These are phyloP conservation scores for Oncorhynchus kisutch DNA, from an alignment of 2,113 vertebrate genomes.

Conservation along the genomic window DNA sequence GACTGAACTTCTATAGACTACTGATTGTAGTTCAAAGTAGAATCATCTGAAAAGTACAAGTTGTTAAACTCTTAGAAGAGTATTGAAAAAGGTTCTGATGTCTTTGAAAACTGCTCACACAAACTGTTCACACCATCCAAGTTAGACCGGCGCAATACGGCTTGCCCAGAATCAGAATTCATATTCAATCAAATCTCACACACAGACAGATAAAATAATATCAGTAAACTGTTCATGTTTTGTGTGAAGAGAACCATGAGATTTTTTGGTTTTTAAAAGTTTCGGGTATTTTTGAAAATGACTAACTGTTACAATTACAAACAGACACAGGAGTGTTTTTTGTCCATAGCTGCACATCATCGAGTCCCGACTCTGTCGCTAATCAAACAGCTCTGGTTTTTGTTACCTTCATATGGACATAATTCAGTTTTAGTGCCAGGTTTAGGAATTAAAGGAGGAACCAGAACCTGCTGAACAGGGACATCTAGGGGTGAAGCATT, in stretches of 20 bases:
- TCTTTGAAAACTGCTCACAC: not conserved
- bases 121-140: not conserved
- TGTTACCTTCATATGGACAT: conserved; percentile 2
- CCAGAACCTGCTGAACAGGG: conserved; percentile 66
- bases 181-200: not conserved
- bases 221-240: conserved; percentile 36
- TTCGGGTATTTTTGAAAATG: not conserved
- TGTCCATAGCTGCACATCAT: not conserved
- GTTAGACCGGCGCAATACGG: not conserved
- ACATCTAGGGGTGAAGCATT: conserved; percentile 65
- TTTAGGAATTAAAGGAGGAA: not conserved
- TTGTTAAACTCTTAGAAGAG: not conserved
- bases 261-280: not conserved
- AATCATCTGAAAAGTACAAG: conserved; percentile 5
- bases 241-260: conserved; percentile 7
- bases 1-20: conserved; percentile 23
- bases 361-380: not conserved
- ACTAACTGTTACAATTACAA: not conserved
- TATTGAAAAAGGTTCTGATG: not conserved
- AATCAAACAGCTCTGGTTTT: not conserved
- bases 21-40: conserved; percentile 15
- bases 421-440: not conserved
- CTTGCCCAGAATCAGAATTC: not conserved
- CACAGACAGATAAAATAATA: conserved; percentile 12
- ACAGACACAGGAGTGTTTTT: not conserved